Base-by-base conservation (phyloP, 2,797 vertebrate genomes). In the Cynodonichthys magdalenae region DNA sequence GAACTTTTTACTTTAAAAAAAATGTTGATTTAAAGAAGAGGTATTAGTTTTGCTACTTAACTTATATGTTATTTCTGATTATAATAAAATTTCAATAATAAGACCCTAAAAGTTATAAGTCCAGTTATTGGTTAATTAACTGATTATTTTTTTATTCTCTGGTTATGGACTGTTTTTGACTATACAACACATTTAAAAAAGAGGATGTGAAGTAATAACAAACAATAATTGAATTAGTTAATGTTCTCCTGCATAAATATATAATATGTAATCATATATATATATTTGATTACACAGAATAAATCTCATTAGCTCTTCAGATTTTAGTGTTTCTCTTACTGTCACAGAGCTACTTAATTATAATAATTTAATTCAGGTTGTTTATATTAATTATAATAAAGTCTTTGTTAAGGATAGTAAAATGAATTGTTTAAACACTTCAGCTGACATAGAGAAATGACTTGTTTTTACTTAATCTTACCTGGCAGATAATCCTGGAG, bases 401-500 rank as follows among this genome's bases (percentile, higher is more conserved):
- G 9, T 31, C 31, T 31, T 31, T 31, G 24, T 24, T 24, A 24
- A 24, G 31, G 31, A 31, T 5, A 31, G 6, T 8, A 6, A 49
- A 24, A 39, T n/a, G 5, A 63, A 46, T 8, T 45, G 4, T n/a
- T 4, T 18, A 31, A 24, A 7, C 6, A 15, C n/a, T 12, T 4
- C 7, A 42, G 8, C 4, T 45, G 27, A 61, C 44, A 9, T 45
- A 47, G 27, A 36, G 1, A 42, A 59, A 50, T 27, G 0, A 8
- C 9, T 31, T 52, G 28, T 44, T 61, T 5, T 46, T 11, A 15
- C 53, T 18, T 66, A 28, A 2, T 71, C 2, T 48, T 50, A 0
- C 76, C 60, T 36, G 56, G 31, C 90, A 99, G 97, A 89, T 99
- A 76, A 94, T 91, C 0, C 81, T 98, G 73, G 96, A 97, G 81